Evolutionary conservation across 2,888 invertebrate species (phyloP), one percentile per base, ranked within the genome.

Genomic region (Netelia inedita): DNA sequence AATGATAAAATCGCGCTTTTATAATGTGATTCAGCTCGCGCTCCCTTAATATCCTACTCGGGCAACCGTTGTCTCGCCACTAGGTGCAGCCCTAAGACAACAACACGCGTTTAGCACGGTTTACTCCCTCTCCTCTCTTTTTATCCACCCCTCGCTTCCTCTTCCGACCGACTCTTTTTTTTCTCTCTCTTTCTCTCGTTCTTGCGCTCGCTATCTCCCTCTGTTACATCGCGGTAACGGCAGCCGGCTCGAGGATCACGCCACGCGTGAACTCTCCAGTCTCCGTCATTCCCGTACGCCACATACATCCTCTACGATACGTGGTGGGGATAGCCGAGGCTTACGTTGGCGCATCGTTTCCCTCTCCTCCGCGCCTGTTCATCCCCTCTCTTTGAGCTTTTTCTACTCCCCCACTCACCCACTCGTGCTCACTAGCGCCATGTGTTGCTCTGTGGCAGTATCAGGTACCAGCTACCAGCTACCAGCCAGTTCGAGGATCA

Each of bases 241-340:
- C 79, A 74, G 84, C 61, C 81, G 80, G 81, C 79, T 69, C 73
- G 46, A 59, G 57, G 79, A 86, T 88, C 88, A 88, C 87, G 88
- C 88, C 88, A 88, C 84, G 84, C 81, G 82, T 69, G 74, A 53
- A 55, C n/a, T 75, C 50, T n/a, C 41, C 46, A 35, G 53, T 55
- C 55, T 75, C 46, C 43, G 11, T 66, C 23, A 66, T 66, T 75
- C 65, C 55, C 55, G 46, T 75, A 10, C 50, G 28, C 23, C 66
- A 57, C 11, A 41, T 76, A 74, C 46, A 46, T 46, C 46, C 46
- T 46, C 14, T 46, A 14, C 11, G 14, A 10, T 46, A 14, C 46
- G 14, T 46, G 46, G 46, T 14, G 46, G 46, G 46, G 46, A 28
- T 28, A 28, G 5, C 0, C 28, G 28, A 28, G 5, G 28, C 28